phyloP scores from a whole-genome alignment of 2,888 invertebrate genomes.

The Pandemis cinnamomeana region DNA sequence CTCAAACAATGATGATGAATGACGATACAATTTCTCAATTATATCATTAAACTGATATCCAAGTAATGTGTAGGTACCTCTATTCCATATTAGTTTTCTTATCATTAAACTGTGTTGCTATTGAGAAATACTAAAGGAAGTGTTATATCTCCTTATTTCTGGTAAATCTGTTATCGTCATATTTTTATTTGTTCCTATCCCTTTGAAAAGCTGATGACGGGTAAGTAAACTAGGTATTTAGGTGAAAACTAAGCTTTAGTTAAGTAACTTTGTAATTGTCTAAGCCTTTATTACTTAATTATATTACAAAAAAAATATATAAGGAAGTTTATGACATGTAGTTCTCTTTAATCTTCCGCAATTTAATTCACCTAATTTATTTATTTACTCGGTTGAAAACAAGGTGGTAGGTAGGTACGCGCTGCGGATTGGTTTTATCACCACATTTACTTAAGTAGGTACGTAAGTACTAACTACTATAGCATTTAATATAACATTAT shows the following conservation, averaged over 20 bases:
- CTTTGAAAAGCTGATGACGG: too few relatives aligned
- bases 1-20: background rate
- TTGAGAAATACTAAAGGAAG: background rate
- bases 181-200: too few relatives aligned
- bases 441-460: background rate
- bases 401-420: background rate
- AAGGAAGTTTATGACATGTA: background rate
- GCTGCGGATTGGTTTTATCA: background rate
- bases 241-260: too few relatives aligned
- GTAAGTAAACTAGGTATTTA: too few relatives aligned
- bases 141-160: background rate
- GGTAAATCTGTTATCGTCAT: too few relatives aligned
- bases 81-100: too few relatives aligned
- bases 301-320: too few relatives aligned
- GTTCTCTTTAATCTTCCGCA: background rate
- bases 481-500: too few relatives aligned
- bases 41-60: background rate
- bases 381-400: slow-evolving; percentile 5
- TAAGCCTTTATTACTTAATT: too few relatives aligned
- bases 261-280: too few relatives aligned
- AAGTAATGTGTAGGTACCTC: too few relatives aligned
- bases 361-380: slow-evolving; percentile 3
- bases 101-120: background rate
- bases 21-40: background rate
- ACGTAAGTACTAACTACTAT: too few relatives aligned